A percentile compares a stretch with the other conserved stretches of the same genome.
Evolutionary conservation across 2,888 invertebrate species (phyloP).

Genomic region (Trachelus troglodyta): DNA sequence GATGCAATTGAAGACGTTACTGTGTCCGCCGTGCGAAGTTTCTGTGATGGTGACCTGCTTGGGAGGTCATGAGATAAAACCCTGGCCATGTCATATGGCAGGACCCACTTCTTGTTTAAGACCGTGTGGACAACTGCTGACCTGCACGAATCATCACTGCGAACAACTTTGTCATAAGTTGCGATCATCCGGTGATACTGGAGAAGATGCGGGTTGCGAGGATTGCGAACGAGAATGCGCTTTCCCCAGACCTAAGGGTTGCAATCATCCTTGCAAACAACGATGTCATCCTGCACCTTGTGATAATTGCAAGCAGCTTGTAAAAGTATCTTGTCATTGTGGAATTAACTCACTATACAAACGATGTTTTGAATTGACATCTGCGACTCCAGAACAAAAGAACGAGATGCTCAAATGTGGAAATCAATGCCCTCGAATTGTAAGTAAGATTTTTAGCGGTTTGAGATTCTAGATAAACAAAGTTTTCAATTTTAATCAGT

Average conservation of each 20-base stretch:
- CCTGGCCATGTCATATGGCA: constrained; percentile 78
- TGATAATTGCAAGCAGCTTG: constrained; percentile 77
- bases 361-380: constrained; percentile 77
- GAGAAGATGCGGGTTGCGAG: constrained; percentile 63
- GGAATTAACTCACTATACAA: constrained; percentile 80
- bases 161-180: constrained; percentile 78
- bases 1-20: constrained; percentile 69
- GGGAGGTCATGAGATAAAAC: constrained; percentile 77
- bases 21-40: constrained; percentile 79
- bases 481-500: not conserved
- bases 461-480: not conserved
- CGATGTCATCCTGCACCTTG: constrained; percentile 82
- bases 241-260: constrained; percentile 76
- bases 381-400: constrained; percentile 66
- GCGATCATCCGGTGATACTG: constrained; percentile 62
- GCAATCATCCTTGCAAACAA: constrained; percentile 79
- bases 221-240: constrained; percentile 73
- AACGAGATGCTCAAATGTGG: constrained; percentile 73
- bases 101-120: constrained; percentile 82
- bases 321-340: constrained; percentile 85
- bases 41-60: constrained; percentile 79
- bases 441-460: constrained; percentile 58
- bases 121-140: constrained; percentile 77
- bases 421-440: constrained; percentile 87
- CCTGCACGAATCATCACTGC: constrained; percentile 86